Base-by-base conservation (phyloP, 1,140 invertebrate genomes). In the Penaeus japonicus region DNA sequence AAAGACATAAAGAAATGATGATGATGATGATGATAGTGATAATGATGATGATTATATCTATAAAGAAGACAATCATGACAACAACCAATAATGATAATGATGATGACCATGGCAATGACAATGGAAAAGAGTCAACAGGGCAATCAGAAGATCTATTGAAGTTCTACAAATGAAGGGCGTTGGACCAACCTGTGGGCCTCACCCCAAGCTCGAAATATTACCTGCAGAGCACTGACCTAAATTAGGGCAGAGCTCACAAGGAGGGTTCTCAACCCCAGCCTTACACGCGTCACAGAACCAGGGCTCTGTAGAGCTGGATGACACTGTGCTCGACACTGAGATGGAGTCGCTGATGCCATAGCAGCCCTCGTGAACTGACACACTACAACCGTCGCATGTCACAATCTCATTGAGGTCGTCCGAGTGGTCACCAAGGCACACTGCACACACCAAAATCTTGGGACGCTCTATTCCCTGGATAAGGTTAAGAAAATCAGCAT, bases 201-300 rank as follows among this genome's bases (percentile, higher is more conserved):
- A 47, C 47, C 47, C 47, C 10, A 47, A 47, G 47, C 47, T 47
- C 24, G 55, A 82, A 4, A 83, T 35, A 84, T 32, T 84, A 84
- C 22, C 20, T 20, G n/a, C 27, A 54, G 18, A 24, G 35, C 73
- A 90, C 90, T 91, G 92, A 95, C 95, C 95, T 92, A 94, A 94
- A 92, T 96, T 96, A 4, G 97, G 97, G 92, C 97, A 98, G 12
- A 98, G 93, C 93, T 98, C 97, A 92, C 97, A 98, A 24, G 94
- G 94, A 0, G 98, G 97, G 93, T 96, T 96, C 39, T 94, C 95
- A 15, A 97, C 95, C 2, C 97, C 97, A 62, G 97, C 97, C 92
- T 97, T 97, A 91, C 98, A 99, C n/a, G 97, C 96, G 93, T 99
- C 98, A 93, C 98, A 99, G 93, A 99, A 99, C 98, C 98, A 99